These are phyloP conservation scores for Sternarchorhynchus goeldii DNA, from an alignment of 2,797 vertebrate genomes.

Conservation along the genomic window DNA sequence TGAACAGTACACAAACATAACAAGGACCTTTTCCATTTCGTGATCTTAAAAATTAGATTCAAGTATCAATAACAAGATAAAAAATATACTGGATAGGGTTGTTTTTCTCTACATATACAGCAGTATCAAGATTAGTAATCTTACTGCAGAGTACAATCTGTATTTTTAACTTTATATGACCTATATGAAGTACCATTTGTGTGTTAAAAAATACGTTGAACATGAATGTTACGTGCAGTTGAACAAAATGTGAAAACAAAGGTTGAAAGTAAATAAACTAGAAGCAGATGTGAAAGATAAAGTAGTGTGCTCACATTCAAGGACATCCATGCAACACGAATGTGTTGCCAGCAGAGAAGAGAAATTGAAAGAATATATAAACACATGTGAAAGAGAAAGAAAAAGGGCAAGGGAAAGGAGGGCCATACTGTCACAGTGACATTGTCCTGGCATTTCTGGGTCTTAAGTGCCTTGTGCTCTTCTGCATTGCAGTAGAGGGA, in stretches of 20 bases:
- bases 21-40: neutral
- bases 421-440: conserved; percentile 42
- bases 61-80: neutral
- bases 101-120: no score
- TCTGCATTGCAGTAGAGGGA: conserved; percentile 48
- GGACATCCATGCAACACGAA: neutral
- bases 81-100: neutral
- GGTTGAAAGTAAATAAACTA: neutral
- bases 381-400: conserved; percentile 36
- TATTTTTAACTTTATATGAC: neutral
- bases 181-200: neutral
- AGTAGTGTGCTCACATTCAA: neutral
- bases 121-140: neutral
- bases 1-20: conserved; percentile 5
- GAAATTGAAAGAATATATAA: neutral
- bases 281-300: neutral
- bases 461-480: conserved; percentile 39
- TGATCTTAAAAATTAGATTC: neutral
- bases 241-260: no score
- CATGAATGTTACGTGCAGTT: neutral
- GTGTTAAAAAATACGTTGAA: neutral
- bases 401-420: conserved; percentile 22
- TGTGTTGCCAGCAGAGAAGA: neutral
- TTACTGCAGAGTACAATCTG: neutral
- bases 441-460: conserved; percentile 56